Conservation (phyloP, 2,888 invertebrate species). For the Acronicta leporina region DNA sequence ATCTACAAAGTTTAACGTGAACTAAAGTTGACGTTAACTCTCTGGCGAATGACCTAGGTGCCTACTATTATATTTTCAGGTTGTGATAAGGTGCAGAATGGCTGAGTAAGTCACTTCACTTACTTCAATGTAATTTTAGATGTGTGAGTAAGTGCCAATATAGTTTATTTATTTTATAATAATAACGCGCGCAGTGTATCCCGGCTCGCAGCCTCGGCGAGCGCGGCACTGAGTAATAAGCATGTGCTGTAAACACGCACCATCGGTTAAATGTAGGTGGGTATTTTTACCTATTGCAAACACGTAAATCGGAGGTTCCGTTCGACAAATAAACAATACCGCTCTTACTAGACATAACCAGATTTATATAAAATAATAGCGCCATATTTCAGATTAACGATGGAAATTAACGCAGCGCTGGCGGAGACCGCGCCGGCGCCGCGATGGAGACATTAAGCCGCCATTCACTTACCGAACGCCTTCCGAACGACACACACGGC, state of each 20-base stretch:
- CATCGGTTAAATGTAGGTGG: constrained; percentile 13
- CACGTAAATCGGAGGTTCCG: constrained; percentile 13
- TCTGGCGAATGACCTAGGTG: no score
- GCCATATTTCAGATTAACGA: constrained; percentile 56
- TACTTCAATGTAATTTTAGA: no score
- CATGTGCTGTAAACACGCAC: not conserved
- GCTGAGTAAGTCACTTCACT: no score
- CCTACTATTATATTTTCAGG: no score
- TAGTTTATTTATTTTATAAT: no score
- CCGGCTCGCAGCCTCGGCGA: no score
- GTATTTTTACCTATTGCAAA: constrained; percentile 26
- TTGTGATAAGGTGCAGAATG: no score
- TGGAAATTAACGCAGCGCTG: constrained; percentile 43
- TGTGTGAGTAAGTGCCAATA: no score
- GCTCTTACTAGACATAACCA: constrained; percentile 21
- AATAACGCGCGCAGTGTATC: not conserved
- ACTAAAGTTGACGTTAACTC: no score
- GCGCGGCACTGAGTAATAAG: no score
- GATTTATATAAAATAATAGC: constrained; percentile 55
- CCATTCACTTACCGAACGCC: constrained; percentile 9
- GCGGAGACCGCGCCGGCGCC: constrained; percentile 8
- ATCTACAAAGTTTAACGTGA: no score
- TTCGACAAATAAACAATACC: constrained; percentile 22
- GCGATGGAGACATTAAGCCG: constrained; percentile 7
- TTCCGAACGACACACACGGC: not conserved